Conservation (phyloP, 2,113 vertebrate genomes). For the Oryzias melastigma region DNA sequence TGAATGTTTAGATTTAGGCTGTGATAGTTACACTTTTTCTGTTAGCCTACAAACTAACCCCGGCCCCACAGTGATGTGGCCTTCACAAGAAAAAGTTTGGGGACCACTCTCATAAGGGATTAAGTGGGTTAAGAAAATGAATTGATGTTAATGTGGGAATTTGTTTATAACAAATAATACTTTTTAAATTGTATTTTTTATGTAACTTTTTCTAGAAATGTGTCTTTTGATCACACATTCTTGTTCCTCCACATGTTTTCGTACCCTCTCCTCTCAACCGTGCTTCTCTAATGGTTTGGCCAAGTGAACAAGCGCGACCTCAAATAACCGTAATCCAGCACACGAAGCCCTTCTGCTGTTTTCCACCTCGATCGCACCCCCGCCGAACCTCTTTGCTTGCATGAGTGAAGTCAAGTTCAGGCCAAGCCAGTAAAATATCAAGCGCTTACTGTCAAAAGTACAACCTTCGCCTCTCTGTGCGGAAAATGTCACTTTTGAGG, state of each 20-base stretch:
- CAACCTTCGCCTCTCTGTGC: slow-evolving; percentile 13
- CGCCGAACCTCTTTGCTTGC: slow-evolving; percentile 8
- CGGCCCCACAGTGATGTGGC: no score
- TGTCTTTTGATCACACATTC: background rate
- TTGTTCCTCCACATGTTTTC: background rate
- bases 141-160: no score
- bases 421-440: slow-evolving; percentile 38
- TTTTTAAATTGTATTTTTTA: no score
- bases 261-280: background rate
- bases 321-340: slow-evolving; percentile 27
- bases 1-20: no score
- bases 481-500: slow-evolving; percentile 28
- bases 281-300: background rate
- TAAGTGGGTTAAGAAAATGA: no score
- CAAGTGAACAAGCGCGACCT: background rate
- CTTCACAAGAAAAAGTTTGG: no score
- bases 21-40: no score
- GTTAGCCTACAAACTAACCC: no score
- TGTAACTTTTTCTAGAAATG: no score
- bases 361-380: background rate
- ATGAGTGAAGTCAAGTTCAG: slow-evolving; percentile 35
- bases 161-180: no score
- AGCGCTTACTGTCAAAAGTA: slow-evolving; percentile 13
- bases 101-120: no score
- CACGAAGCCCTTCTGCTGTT: slow-evolving; percentile 19